Evolutionary conservation across 2,888 invertebrate species (phyloP).

Genomic region (Aphidoletes aphidimyza): DNA sequence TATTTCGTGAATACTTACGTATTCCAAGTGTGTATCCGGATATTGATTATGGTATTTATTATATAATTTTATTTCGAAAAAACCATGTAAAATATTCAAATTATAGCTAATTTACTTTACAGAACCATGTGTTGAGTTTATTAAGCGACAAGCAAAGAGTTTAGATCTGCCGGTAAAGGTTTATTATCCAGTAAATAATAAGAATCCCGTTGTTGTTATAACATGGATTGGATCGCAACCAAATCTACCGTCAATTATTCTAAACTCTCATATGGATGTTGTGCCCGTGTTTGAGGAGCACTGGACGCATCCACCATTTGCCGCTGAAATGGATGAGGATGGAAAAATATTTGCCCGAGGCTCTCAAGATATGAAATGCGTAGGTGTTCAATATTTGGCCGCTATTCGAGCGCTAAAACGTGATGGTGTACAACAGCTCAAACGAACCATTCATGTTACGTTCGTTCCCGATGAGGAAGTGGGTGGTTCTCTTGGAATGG

Average conservation of each 20-base stretch:
- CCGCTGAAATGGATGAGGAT: constrained; percentile 83
- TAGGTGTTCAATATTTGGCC: constrained; percentile 82
- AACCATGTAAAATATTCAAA: not conserved
- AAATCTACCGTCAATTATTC: constrained; percentile 76
- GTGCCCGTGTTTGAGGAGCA: constrained; percentile 88
- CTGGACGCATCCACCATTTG: constrained; percentile 92
- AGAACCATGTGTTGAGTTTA: constrained; percentile 79
- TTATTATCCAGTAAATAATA: constrained; percentile 68
- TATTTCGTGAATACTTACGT: constrained; percentile 85
- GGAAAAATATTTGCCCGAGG: constrained; percentile 84
- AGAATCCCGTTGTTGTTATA: constrained; percentile 82
- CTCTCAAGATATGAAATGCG: constrained; percentile 85
- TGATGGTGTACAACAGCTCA: constrained; percentile 68
- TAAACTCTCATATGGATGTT: constrained; percentile 96
- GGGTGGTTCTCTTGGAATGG: constrained; percentile 79
- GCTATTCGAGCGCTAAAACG: constrained; percentile 75
- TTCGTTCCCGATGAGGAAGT: constrained; percentile 81
- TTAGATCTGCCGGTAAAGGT: constrained; percentile 74
- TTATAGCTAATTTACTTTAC: constrained; percentile 56
- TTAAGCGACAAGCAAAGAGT: constrained; percentile 75
- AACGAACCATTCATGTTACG: constrained; percentile 76
- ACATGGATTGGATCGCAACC: constrained; percentile 82
- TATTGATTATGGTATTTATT: constrained; percentile 88
- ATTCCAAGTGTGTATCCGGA: constrained; percentile 90
- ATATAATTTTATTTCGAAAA: not conserved